phyloP scores from a whole-genome alignment of 2,797 vertebrate species.

The Coccyzus lansbergi region DNA sequence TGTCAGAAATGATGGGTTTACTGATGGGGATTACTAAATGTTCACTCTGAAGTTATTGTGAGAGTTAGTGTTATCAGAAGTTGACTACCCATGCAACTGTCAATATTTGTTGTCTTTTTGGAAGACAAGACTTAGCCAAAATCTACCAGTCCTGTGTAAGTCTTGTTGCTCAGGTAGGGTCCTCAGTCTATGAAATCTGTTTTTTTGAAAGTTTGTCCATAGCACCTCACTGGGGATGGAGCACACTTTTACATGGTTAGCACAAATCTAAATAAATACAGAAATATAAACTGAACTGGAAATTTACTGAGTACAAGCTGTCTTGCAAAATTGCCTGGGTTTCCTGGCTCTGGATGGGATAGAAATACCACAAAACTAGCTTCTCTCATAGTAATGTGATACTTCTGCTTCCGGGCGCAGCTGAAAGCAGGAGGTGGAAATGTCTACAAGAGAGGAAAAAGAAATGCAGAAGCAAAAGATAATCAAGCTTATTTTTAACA shows the following conservation, averaged over 20 bases:
- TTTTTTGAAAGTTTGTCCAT: neutral
- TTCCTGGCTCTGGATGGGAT: conserved; percentile 63
- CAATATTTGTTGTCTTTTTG: neutral
- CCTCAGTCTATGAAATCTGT: neutral
- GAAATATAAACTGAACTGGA: conserved; percentile 59
- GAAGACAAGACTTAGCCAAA: neutral
- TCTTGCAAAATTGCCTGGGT: conserved; percentile 65
- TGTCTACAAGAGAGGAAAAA: neutral
- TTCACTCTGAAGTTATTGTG: neutral
- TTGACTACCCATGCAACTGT: neutral
- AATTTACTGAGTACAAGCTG: conserved; percentile 57
- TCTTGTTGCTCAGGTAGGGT: neutral
- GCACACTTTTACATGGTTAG: conserved; percentile 17
- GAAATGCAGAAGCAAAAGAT: neutral
- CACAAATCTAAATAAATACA: conserved; percentile 49
- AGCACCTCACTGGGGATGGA: conserved; percentile 16
- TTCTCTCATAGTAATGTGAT: conserved; percentile 41
- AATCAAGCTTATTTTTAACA: neutral
- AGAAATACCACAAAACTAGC: conserved; percentile 51
- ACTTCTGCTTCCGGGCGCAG: conserved; percentile 56
- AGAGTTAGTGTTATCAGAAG: neutral
- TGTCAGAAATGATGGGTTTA: neutral
- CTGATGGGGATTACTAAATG: neutral
- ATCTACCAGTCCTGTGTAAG: neutral
- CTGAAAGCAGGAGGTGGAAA: neutral